Evolutionary conservation across 2,888 invertebrate genomes (phyloP).

Genomic region (Synanthedon myopaeformis): DNA sequence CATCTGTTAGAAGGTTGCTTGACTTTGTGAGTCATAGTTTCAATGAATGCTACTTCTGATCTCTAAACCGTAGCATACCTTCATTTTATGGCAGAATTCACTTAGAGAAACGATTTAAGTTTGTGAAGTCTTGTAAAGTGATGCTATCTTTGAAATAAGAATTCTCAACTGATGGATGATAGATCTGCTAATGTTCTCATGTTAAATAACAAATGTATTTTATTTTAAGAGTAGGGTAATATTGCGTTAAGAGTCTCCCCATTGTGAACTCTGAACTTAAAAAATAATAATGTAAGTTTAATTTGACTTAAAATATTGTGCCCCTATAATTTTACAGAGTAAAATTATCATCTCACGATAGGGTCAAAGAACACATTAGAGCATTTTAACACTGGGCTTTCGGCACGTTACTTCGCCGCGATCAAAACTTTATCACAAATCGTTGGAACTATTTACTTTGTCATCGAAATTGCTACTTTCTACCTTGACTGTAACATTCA

Average conservation of each 20-base stretch:
- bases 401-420: conserved; percentile 48
- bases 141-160: no score
- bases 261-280: conserved; percentile 30
- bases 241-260: conserved; percentile 16
- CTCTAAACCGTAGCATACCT: conserved; percentile 11
- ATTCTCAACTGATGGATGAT: no score
- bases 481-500: conserved; percentile 29
- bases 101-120: conserved; percentile 11
- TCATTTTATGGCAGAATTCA: conserved; percentile 17
- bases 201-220: no score
- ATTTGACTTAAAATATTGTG: conserved; percentile 52
- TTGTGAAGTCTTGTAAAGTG: conserved; percentile 1
- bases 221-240: no score
- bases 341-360: conserved; percentile 51
- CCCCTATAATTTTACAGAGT: conserved; percentile 51
- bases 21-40: conserved; percentile 6
- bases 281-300: conserved; percentile 54
- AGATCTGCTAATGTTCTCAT: no score
- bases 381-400: conserved; percentile 52
- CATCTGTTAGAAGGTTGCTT: conserved; percentile 30
- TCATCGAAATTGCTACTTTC: conserved; percentile 36
- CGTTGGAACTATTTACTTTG: conserved; percentile 21
- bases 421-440: conserved; percentile 38
- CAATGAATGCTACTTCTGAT: conserved; percentile 14
- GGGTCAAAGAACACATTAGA: conserved; percentile 64